Base-by-base conservation (phyloP, 2,113 vertebrate genomes). In the Odocoileus hemionus region DNA sequence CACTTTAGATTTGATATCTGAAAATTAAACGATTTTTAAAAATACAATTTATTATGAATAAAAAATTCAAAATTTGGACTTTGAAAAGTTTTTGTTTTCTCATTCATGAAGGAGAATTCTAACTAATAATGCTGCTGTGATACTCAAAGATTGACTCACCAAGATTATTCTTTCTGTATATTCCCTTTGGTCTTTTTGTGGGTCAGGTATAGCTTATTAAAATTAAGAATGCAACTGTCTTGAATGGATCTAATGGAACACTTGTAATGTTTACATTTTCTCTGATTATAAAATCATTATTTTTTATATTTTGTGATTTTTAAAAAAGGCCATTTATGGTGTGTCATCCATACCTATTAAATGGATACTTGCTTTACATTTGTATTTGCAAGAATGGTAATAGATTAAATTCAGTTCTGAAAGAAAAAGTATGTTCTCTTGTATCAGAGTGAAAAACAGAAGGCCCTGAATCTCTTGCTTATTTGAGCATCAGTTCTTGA, bases 201-300 rank as follows among this genome's bases (percentile, higher is more conserved):
- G 45, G 8, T 47, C 36, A 78, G 33, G 19, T 78, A 3, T 86
- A 39, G 36, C 64, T 92, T 60, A 84, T 94, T 94, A 90, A 91
- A 88, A 64, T 84, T 79, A 93, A 95, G 70, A 89, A 54, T 23
- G 14, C 39, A n/a, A 21, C 86, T 93, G 13, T 74, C 39, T 82
- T 93, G 43, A 86, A 55, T 82, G n/a, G 80, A 83, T 36, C 50
- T 55, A 83, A 36, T 91, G 26, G 43, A 58, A 43, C 57, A n/a
- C 61, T 94, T 80, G 7, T 43, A 80, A 82, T 26, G 26, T 83
- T 92, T 91, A 83, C 89, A 92, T 54, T 67, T 61, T 87, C 78
- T 70, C 8, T 95, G 39, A 94, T 84, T 94, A 60, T 10, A 82
- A 85, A 92, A 95, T 67, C 33, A 96, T 84, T 78, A 43, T 67